These are phyloP conservation scores for Atlantisia rogersi DNA, from an alignment of 2,113 vertebrate species.

Conservation along the genomic window DNA sequence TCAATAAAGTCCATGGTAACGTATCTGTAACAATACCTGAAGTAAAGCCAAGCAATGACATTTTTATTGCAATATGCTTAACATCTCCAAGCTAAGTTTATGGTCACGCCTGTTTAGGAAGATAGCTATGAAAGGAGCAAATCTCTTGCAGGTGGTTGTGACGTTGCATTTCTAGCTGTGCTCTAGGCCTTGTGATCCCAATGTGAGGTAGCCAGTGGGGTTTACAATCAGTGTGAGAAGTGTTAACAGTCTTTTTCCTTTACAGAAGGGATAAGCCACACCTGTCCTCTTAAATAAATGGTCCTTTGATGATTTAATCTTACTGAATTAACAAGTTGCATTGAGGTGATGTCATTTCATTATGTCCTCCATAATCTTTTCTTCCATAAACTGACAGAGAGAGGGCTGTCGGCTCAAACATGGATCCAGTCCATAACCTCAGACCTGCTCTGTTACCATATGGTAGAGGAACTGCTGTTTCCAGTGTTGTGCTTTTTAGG, in stretches of 20 bases:
- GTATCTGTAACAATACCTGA: constrained; percentile 83
- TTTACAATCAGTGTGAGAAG: background rate
- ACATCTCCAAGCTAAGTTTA: constrained; percentile 19
- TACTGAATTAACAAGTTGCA: background rate
- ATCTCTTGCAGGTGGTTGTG: constrained; percentile 2
- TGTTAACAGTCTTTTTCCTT: background rate
- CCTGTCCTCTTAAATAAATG: background rate
- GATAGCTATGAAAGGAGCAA: background rate
- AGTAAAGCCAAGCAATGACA: constrained; percentile 66
- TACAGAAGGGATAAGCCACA: background rate
- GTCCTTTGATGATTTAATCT: background rate
- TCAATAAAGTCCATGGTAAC: constrained; percentile 91
- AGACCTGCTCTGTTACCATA: background rate
- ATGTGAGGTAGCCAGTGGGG: background rate
- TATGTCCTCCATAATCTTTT: constrained; percentile 50
- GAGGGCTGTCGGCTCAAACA: constrained; percentile 35
- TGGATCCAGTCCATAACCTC: background rate
- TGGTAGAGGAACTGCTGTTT: background rate
- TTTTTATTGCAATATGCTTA: constrained; percentile 66
- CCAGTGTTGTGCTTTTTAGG: background rate
- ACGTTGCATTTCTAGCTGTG: constrained; percentile 18
- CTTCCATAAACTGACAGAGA: constrained; percentile 31
- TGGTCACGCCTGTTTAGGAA: background rate
- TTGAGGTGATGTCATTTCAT: background rate
- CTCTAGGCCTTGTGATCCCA: constrained; percentile 1